A percentile compares a stretch with the other conserved stretches of the same genome.
Conservation (phyloP, 2,888 invertebrate genomes). For the Dryococelus australis region DNA sequence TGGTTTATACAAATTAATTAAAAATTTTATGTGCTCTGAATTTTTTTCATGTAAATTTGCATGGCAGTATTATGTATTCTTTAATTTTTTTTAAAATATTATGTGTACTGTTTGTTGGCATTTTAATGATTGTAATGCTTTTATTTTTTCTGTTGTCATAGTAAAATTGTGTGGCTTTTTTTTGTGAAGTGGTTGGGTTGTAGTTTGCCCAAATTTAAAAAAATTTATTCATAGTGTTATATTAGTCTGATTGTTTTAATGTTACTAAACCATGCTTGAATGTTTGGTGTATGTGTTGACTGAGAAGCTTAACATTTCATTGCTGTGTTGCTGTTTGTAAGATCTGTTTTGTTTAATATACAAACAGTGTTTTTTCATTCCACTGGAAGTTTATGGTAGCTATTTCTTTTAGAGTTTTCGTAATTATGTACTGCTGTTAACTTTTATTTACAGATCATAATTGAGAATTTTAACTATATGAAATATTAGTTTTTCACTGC, state of each 20-base stretch:
- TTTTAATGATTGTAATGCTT: not conserved
- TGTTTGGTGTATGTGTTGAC: not conserved
- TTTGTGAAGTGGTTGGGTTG: not conserved
- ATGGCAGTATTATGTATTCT: not conserved
- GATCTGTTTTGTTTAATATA: too few species aligned
- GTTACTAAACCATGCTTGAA: not conserved
- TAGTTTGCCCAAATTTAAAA: not conserved
- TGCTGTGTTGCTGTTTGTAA: not conserved
- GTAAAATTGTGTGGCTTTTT: not conserved
- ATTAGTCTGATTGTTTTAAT: not conserved
- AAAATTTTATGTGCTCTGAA: not conserved
- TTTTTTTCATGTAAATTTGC: not conserved
- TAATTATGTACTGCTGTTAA: too few species aligned
- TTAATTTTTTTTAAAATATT: not conserved
- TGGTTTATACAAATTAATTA: not conserved
- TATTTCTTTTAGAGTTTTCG: too few species aligned
- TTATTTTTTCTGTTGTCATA: not conserved
- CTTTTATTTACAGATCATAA: too few species aligned
- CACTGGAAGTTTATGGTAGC: too few species aligned
- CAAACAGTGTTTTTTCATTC: too few species aligned
- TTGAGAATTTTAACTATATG: too few species aligned
- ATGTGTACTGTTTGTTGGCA: not conserved
- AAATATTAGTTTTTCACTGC: too few species aligned
- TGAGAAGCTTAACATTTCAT: not conserved
- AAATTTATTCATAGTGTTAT: not conserved